Base-by-base conservation (phyloP, 2,797 vertebrate genomes). In the Tapirus indicus region DNA sequence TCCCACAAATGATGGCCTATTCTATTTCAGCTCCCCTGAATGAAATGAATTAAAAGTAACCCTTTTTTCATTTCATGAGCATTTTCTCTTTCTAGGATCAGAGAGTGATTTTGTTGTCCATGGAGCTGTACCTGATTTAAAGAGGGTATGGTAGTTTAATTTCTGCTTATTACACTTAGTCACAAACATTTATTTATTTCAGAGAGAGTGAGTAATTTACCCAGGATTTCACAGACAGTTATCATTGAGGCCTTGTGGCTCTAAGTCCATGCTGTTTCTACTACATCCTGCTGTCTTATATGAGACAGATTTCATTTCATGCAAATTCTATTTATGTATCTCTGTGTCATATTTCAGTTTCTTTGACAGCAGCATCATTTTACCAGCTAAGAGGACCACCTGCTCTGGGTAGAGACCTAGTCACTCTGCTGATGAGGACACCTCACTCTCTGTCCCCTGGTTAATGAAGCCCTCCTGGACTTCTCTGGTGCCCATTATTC, bases 171-270 rank as follows among this genome's bases (percentile, higher is more conserved):
- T 90, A 74, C 20, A 68, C 18, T 82, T 96, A 91, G 79, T 77
- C 27, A 47, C 47, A 77, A 95, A 60, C 47, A 95, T 89, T 94
- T 97, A 49, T 96, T 94, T 97, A 86, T 98, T 93, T 97, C 79
- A 78, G 35, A 95, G 71, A 83, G 56, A 62, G 29, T 93, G 74
- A 83, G 41, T 78, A 74, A 92, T 92, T 74, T 96, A 88, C 14
- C 35, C 35, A 80, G 62, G 41, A 90, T 96, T 97, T 98, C 94
- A 95, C 71, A 94, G 85, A 88, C 44, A 87, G 60, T 92, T 88
- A 58, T 90, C 27, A 35, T 54, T 35, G 62, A 38, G 11, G 54
- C 68, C 68, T 77, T 74, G 62, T 64, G 32, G 8, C 64, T 71
- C 21, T 64, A 69, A 78, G 41, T 86, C 52, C 32, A 47, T 93